Evolutionary conservation across 2,888 invertebrate genomes (phyloP).

Genomic region (Mechanitis mazaeus): DNA sequence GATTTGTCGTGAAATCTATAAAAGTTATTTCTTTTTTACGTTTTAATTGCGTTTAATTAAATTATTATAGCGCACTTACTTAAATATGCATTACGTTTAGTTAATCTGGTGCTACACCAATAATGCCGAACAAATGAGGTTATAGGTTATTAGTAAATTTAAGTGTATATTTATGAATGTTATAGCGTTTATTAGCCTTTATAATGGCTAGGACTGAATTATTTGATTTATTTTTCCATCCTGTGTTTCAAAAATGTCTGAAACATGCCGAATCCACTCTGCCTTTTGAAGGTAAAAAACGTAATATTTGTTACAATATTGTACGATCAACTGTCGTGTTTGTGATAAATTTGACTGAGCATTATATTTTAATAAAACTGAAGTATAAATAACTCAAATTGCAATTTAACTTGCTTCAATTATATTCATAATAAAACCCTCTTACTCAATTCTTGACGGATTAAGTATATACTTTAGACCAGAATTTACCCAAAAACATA

Average conservation of each 20-base stretch:
- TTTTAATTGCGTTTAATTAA: constrained; percentile 27
- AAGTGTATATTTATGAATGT: constrained; percentile 54
- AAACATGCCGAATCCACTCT: constrained; percentile 66
- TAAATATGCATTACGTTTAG: constrained; percentile 18
- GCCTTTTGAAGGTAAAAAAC: constrained; percentile 57
- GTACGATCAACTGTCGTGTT: not conserved
- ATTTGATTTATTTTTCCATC: constrained; percentile 74
- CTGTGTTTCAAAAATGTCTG: constrained; percentile 74
- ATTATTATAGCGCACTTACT: constrained; percentile 33
- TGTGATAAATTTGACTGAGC: constrained; percentile 4
- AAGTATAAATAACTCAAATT: too few species aligned
- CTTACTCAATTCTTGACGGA: too few species aligned
- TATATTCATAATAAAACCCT: too few species aligned
- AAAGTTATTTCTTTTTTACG: constrained; percentile 11
- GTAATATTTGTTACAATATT: not conserved
- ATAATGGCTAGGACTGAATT: constrained; percentile 72
- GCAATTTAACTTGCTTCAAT: too few species aligned
- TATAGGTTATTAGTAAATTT: constrained; percentile 54
- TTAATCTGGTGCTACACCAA: constrained; percentile 37
- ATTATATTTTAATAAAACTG: too few species aligned
- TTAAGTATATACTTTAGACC: too few species aligned
- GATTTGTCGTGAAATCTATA: constrained; percentile 26
- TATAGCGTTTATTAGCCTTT: constrained; percentile 42
- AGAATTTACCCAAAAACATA: too few species aligned
- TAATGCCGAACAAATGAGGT: constrained; percentile 53